These are phyloP conservation scores for Leucoraja erinaceus DNA, from an alignment of 2,113 vertebrate species.

Conservation along the genomic window DNA sequence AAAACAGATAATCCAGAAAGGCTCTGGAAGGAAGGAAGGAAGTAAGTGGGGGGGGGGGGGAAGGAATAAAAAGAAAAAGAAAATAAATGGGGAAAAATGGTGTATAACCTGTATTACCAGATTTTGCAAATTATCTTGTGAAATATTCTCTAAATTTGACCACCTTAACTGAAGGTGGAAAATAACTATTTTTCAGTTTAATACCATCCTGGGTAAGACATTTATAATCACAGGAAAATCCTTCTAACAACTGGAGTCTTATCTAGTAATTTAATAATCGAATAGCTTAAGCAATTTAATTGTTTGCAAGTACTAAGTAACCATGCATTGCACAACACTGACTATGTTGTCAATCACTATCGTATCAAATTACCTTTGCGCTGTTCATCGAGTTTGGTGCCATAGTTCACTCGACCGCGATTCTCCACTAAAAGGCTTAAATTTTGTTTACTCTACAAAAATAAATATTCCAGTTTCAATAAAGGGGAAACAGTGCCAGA, in stretches of 20 bases:
- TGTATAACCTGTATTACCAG: background rate
- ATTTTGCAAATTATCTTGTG: background rate
- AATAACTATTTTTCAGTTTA: background rate
- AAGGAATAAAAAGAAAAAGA: too few species aligned
- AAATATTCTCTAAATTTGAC: background rate
- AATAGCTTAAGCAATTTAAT: background rate
- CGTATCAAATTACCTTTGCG: conserved; percentile 72
- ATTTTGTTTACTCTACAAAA: conserved; percentile 62
- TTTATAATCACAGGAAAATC: background rate
- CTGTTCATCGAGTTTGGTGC: conserved; percentile 69
- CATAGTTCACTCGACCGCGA: conserved; percentile 76
- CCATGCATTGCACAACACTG: background rate
- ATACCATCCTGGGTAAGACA: background rate
- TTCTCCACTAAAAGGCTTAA: conserved; percentile 87
- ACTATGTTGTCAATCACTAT: background rate
- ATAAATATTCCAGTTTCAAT: conserved; percentile 40
- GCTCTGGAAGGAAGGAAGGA: too few species aligned
- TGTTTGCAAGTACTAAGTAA: background rate
- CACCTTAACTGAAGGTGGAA: background rate
- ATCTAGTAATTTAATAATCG: background rate
- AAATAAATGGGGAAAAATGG: too few species aligned
- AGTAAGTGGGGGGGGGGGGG: too few species aligned
- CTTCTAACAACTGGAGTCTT: background rate
- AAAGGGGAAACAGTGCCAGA: too few species aligned
- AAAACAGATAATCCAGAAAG: too few species aligned